A percentile compares a stretch with the other conserved stretches of the same genome.
These are phyloP conservation scores for Acropora yongei DNA, from an alignment of 64 coral and sea anemone genomes.

Conservation along the genomic window DNA sequence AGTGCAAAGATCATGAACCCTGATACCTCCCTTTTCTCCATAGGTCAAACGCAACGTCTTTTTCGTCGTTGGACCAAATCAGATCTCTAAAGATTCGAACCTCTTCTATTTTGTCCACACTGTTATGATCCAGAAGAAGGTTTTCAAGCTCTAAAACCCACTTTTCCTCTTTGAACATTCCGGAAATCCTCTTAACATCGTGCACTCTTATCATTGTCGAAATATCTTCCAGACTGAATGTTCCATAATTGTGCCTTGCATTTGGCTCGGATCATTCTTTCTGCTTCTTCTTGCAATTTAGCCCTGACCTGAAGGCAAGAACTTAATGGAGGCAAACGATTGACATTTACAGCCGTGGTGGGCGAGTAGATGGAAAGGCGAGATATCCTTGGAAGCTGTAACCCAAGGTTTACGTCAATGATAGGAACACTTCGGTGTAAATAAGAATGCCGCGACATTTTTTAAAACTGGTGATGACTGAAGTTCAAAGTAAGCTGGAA, in stretches of 20 bases:
- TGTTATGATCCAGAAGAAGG: not conserved
- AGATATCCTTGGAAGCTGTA: not conserved
- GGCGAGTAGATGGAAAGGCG: not conserved
- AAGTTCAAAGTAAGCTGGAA: no score
- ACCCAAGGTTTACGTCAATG: not conserved
- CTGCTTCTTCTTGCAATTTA: not conserved
- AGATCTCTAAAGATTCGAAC: not conserved
- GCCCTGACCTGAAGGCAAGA: not conserved
- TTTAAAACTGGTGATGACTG: not conserved
- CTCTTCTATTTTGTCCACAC: constrained; percentile 15
- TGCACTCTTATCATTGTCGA: not conserved
- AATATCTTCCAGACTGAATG: not conserved
- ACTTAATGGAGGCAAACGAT: constrained; percentile 8
- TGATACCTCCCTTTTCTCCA: not conserved
- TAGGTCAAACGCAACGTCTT: constrained; percentile 1
- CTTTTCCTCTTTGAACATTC: constrained; percentile 7
- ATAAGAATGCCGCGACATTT: not conserved
- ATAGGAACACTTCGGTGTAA: not conserved
- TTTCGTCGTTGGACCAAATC: not conserved
- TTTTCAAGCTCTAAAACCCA: constrained; percentile 5
- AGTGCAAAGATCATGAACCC: constrained; percentile 11
- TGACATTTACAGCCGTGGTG: not conserved
- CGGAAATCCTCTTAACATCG: not conserved
- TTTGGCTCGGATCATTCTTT: not conserved
- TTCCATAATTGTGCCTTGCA: not conserved